These are phyloP conservation scores for Anhinga rufa DNA, from an alignment of 2,113 vertebrate species.

Conservation along the genomic window DNA sequence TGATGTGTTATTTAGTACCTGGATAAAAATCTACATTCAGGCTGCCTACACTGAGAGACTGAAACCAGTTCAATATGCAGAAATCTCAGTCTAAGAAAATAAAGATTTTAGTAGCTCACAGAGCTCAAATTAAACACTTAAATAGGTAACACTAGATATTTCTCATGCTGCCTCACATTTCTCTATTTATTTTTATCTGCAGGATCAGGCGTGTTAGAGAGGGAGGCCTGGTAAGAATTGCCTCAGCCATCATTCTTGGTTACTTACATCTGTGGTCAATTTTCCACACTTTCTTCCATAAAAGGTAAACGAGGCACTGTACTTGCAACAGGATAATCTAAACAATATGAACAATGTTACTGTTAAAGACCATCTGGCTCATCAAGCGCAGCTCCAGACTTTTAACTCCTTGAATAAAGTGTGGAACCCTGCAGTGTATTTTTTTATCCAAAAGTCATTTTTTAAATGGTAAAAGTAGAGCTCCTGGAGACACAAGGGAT, in stretches of 20 bases:
- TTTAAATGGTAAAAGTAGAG: neutral
- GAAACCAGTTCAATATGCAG: conserved; percentile 41
- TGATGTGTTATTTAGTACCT: conserved; percentile 51
- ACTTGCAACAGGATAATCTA: conserved; percentile 82
- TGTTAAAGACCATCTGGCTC: conserved; percentile 80
- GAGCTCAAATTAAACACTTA: conserved; percentile 67
- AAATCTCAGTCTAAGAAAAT: conserved; percentile 60
- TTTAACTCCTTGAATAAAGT: conserved; percentile 81
- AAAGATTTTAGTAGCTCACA: conserved; percentile 2
- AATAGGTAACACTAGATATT: conserved; percentile 57
- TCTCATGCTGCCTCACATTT: conserved; percentile 60
- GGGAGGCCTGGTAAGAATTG: conserved; percentile 74
- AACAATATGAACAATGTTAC: conserved; percentile 83
- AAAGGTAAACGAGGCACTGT: conserved; percentile 82
- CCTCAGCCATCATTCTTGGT: conserved; percentile 76
- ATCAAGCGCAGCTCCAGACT: conserved; percentile 69
- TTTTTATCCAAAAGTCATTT: conserved; percentile 17
- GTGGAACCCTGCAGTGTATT: neutral
- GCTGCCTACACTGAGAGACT: neutral
- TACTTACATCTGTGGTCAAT: conserved; percentile 84
- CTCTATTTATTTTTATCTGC: conserved; percentile 77
- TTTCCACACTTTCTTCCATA: conserved; percentile 85
- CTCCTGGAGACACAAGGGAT: neutral
- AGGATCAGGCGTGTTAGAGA: conserved; percentile 71
- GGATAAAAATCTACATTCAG: conserved; percentile 38